Evolutionary conservation across 2,888 invertebrate species (phyloP), one percentile per base, ranked within the genome.

Genomic region (Acanthacorydalis orientalis): DNA sequence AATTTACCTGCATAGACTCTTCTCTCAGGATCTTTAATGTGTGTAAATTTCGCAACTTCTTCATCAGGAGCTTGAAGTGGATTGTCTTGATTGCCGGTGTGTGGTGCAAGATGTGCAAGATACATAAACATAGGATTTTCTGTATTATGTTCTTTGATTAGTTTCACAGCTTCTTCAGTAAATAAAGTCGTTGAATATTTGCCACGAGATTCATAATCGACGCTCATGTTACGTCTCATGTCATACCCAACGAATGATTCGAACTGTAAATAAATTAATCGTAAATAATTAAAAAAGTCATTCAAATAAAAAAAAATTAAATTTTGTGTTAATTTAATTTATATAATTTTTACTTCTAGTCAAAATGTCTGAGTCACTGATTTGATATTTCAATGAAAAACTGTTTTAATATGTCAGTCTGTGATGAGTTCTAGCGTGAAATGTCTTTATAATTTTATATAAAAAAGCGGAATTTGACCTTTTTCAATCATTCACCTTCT

Each of bases 41-140:
- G 69, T 0, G 66, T 56, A 57, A 83, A 84, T 57, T 77, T 78
- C 0, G 75, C 70, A 4, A 84, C 69, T 57, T 78, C 80, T 51
- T 80, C 77, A 53, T 73, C 69, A 0, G 85, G 85, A 0, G 85
- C 86, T 64, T 87, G 83, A 37, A 85, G 64, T 1, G 78, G 77
- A 48, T 73, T 67, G 47, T 72, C 63, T 7, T 64, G 60, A 56
- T 79, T 80, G 1, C 76, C 80, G n/a, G 76, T 71, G 60, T 84
- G 83, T 0, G 79, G 77, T 0, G 83, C 80, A 44, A 77, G 63
- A 56, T 81, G 80, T 0, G 82, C 73, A 47, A 84, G 57, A 60
- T 81, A 82, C 56, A 84, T 67, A 59, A 82, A 82, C 64, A 83
- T 64, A 0, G 83, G 80, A 2, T 63, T 56, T 42, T 61, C 51